Base-by-base conservation (phyloP, 1,140 invertebrate genomes). In the Euglossa dilemma region DNA sequence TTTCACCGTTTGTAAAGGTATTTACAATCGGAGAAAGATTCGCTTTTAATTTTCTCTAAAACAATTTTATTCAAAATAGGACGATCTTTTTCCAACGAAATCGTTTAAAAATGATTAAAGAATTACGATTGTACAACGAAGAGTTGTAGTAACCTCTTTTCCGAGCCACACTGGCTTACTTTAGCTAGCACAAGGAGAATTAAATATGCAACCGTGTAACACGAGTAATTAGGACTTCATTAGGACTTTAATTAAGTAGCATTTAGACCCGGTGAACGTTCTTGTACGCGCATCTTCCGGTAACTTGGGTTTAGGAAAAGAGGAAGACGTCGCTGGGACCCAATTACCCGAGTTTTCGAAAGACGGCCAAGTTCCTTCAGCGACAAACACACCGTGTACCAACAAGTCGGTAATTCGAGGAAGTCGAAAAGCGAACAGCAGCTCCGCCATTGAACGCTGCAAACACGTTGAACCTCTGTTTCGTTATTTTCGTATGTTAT, bases 401-500 rank as follows among this genome's bases (percentile, higher is more conserved):
- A 2, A 36, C 9, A 61, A 54, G 5, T 28, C 28, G 28, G 50
- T 76, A 64, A 64, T 63, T 76, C 28, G 12, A 52, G 59, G 47
- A 76, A 63, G 20, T 47, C 64, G 20, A 43, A 45, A 45, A 57
- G 54, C 20, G 45, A 63, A 52, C 20, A 76, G 28, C 8, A 64
- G 74, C 50, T 63, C 14, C 23, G 4, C 23, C 36, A 18, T 7
- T 56, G 52, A 57, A 72, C 23, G 57, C 23, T 6, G 72, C 56
- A 61, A n/a, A 74, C 72, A 36, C 36, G 72, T 74, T 61, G 1
- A 75, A 75, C 36, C 52, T 64, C 23, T 64, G 9, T 76, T 64
- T 76, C 74, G 57, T 75, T 56, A 83, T 75, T 83, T 76, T 56
- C 43, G 23, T 76, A 76, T 78, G 69, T 74, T 78, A 47, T 78